Evolutionary conservation across 2,797 vertebrate species (phyloP).

Genomic region (Hirundo rustica): DNA sequence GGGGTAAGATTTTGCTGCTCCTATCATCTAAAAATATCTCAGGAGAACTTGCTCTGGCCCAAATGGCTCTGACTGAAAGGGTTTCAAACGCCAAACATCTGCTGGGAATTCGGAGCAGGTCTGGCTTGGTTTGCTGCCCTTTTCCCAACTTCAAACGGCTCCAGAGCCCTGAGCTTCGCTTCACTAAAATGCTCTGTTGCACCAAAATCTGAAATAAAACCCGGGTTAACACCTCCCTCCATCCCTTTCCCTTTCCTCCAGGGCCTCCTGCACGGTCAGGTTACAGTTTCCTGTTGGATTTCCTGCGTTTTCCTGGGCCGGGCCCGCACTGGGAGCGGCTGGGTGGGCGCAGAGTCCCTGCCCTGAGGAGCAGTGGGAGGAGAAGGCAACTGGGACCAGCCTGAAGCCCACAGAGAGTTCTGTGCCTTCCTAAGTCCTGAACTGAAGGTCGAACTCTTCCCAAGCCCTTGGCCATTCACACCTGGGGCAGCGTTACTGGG

Average conservation of each 20-base stretch:
- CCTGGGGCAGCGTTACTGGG: rapidly evolving
- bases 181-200: not conserved
- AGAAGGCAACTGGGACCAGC: not conserved
- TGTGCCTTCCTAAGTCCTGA: not conserved
- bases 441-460: not conserved
- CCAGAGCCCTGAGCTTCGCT: not conserved
- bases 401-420: not conserved
- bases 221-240: not conserved
- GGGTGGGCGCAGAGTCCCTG: not conserved
- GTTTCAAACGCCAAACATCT: not conserved
- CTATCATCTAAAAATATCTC: slow-evolving; percentile 5
- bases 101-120: slow-evolving; percentile 24
- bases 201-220: not conserved
- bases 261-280: not conserved
- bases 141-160: not conserved
- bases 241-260: not conserved
- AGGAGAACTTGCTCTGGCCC: not conserved
- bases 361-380: not conserved
- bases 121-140: not conserved
- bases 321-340: not conserved
- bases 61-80: slow-evolving; percentile 35
- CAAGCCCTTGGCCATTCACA: rapidly evolving
- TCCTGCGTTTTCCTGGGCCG: not conserved
- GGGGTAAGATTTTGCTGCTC: slow-evolving; percentile 46
- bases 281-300: not conserved